A percentile compares a stretch with the other conserved stretches of the same genome.
Evolutionary conservation across 2,888 invertebrate genomes (phyloP).

Genomic region (Euclidia mi): DNA sequence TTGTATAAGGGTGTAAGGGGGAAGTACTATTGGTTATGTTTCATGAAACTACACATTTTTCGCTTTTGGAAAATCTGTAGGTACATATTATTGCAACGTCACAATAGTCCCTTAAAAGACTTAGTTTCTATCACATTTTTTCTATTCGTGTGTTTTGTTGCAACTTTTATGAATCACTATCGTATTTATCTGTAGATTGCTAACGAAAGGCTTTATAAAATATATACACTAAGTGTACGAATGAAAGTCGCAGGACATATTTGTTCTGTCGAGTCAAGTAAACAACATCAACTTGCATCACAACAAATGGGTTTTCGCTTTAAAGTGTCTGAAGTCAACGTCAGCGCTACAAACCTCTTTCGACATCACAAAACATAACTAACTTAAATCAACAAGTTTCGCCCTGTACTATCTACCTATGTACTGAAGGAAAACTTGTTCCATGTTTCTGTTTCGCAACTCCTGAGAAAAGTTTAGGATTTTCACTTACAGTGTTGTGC

Average conservation of each 20-base stretch:
- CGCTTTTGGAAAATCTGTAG: no score
- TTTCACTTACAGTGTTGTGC: slow-evolving; percentile 3
- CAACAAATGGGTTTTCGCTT: not conserved
- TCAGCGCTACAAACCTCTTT: not conserved
- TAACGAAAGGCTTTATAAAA: not conserved
- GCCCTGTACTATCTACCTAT: no score
- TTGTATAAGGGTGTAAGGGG: slow-evolving; percentile 1
- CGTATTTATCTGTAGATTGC: no score
- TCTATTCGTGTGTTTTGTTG: no score
- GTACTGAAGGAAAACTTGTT: not conserved
- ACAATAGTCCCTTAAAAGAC: no score
- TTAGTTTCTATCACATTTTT: no score
- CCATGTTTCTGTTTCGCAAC: slow-evolving; percentile 6
- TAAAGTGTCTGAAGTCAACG: not conserved
- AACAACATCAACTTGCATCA: slow-evolving; percentile 12
- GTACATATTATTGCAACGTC: no score
- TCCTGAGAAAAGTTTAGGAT: not conserved
- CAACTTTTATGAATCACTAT: no score
- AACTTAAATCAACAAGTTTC: slow-evolving; percentile 13
- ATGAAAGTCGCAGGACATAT: not conserved
- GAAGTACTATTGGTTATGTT: slow-evolving; percentile 17
- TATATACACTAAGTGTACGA: not conserved
- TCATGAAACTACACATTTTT: no score
- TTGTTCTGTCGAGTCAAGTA: no score
- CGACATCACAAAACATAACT: slow-evolving; percentile 9